Evolutionary conservation across 2,888 invertebrate genomes (phyloP), one percentile per base, ranked within the genome.

Genomic region (Pomacea canaliculata): DNA sequence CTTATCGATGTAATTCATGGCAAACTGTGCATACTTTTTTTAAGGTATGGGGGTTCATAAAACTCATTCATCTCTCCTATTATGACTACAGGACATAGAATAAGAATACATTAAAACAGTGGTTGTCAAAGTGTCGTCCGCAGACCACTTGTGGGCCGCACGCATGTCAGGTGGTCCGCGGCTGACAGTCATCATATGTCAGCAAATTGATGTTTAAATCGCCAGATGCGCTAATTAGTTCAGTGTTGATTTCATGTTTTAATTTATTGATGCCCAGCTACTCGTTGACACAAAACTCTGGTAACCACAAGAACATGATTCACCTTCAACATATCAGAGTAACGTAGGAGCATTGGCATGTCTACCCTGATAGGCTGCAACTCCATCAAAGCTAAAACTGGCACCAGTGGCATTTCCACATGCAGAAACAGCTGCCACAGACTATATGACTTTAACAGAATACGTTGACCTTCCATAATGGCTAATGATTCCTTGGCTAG

Each of bases 371-470:
- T 73, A 37, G 82, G 70, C 60, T 83, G 81, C 51, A 80, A 73
- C 75, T 89, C 87, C 86, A 89, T 87, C n/a, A 76, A 78, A 37
- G 88, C 87, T 59, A 89, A 76, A 23, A 89, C 48, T 9, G 87
- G 85, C 3, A 81, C 80, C 37, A 89, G 82, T 49, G 81, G 82
- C 70, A 84, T 85, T 78, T 89, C 89, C 16, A 89, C 79, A 65
- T 80, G 76, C 0, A 76, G 62, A 80, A 83, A 89, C 72, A 89
- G 73, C 5, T 78, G 63, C 86, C 85, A 86, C 66, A 88, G 71
- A 23, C 83, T 82, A 51, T 80, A 78, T 23, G 69, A 37, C 73
- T 82, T 76, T 69, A 89, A 80, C 66, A 79, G 79, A 70, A 80
- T 73, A 62, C 76, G 79, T n/a, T 83, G 65, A 49, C 27, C 62